Conservation (phyloP, 2,888 invertebrate genomes). For the Leistus spinibarbis region DNA sequence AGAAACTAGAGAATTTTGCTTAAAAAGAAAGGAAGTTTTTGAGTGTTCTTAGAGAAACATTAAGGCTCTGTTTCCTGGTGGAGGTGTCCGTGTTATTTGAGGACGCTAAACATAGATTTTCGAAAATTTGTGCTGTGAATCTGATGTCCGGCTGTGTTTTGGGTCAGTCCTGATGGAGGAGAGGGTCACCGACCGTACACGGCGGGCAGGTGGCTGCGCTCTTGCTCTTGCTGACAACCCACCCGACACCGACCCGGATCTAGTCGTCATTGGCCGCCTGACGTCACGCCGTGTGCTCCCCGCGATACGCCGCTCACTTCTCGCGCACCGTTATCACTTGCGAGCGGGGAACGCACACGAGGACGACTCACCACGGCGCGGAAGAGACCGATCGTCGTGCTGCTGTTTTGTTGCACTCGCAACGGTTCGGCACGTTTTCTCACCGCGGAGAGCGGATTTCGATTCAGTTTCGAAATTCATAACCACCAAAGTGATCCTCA, state of each 20-base stretch:
- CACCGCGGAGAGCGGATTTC: neutral
- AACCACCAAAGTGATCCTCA: neutral
- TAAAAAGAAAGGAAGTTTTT: too few relatives aligned
- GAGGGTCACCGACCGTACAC: conserved; percentile 23
- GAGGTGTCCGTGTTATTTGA: neutral
- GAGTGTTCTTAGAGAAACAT: too few relatives aligned
- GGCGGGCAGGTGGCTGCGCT: conserved; percentile 18
- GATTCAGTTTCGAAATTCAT: conserved; percentile 16
- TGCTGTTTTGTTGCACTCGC: neutral
- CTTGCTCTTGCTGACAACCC: conserved; percentile 19
- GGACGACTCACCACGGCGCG: neutral
- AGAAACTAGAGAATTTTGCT: too few relatives aligned
- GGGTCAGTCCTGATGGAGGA: conserved; percentile 12
- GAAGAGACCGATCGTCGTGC: neutral
- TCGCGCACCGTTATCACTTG: neutral
- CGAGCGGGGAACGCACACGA: neutral
- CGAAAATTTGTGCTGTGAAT: neutral
- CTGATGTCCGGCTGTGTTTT: conserved; percentile 5
- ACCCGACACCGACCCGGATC: conserved; percentile 40
- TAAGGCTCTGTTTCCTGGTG: neutral
- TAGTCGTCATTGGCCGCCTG: conserved; percentile 38
- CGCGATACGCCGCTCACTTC: neutral
- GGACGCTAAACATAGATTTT: neutral
- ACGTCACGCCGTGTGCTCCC: conserved; percentile 19
- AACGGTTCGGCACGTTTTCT: neutral